Conservation (phyloP, 1,140 invertebrate species). For the Bombus terrestris region DNA sequence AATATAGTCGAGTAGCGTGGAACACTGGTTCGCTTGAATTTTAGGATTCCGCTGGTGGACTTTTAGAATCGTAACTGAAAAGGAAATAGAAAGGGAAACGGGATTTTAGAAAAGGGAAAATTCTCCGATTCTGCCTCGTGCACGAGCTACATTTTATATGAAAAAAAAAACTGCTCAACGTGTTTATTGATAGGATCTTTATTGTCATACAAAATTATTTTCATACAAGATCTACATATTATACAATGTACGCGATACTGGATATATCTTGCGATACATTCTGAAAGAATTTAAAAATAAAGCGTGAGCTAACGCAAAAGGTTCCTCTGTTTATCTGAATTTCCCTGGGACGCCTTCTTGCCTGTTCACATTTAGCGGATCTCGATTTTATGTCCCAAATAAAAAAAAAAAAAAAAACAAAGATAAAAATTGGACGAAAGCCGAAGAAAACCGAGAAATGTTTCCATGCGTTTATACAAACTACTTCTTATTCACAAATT, state of each 20-base stretch:
- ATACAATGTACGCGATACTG: too few species aligned
- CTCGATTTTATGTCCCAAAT: neutral
- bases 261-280: too few species aligned
- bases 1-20: constrained; percentile 26
- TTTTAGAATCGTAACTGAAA: too few species aligned
- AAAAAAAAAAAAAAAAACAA: neutral
- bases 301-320: neutral
- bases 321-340: neutral
- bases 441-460: neutral
- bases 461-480: neutral
- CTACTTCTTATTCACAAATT: neutral
- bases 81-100: neutral
- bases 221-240: neutral
- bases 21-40: neutral
- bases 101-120: neutral
- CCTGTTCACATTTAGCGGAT: neutral
- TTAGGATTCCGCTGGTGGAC: neutral
- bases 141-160: neutral
- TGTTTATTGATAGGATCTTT: too few species aligned
- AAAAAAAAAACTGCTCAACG: neutral
- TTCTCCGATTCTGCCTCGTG: neutral
- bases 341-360: neutral
- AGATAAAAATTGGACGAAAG: too few species aligned
- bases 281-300: constrained; percentile 35
- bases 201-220: neutral